These are phyloP conservation scores for Helarctos malayanus DNA, from an alignment of 2,797 vertebrate species.

Conservation along the genomic window DNA sequence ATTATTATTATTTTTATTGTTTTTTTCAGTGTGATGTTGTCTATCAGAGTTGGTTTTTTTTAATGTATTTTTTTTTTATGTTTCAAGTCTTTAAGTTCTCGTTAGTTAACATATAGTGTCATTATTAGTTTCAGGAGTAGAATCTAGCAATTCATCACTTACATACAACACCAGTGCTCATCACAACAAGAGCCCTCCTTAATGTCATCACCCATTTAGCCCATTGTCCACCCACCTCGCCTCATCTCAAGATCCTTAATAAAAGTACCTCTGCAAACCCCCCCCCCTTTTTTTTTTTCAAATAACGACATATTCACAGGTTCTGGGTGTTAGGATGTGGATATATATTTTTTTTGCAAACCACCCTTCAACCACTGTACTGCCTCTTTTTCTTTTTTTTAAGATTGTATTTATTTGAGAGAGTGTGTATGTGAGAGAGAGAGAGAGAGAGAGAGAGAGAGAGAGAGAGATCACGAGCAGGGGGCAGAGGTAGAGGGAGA, in stretches of 20 bases:
- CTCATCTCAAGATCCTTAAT: neutral
- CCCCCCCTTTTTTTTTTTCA: neutral
- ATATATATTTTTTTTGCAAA: neutral
- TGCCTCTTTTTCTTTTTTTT: too few relatives aligned
- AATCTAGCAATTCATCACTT: neutral
- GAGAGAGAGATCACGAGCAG: too few relatives aligned
- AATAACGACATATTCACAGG: neutral
- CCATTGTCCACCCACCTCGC: neutral
- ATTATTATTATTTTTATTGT: neutral
- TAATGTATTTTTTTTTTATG: neutral
- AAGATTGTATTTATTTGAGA: too few relatives aligned
- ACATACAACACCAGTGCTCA: neutral
- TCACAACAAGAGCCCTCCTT: neutral
- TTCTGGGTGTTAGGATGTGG: neutral
- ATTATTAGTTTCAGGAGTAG: neutral
- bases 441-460: too few relatives aligned
- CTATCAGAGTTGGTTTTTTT: neutral
- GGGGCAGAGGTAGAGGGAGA: too few relatives aligned
- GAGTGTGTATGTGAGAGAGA: too few relatives aligned
- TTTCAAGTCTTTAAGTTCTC: neutral
- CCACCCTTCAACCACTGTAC: neutral
- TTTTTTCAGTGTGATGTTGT: neutral
- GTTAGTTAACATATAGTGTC: neutral
- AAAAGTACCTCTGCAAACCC: neutral
- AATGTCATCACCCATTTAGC: neutral